A percentile compares a stretch with the other conserved stretches of the same genome.
Conservation (phyloP, 1,140 invertebrate species). For the Paraescarpia echinospica region DNA sequence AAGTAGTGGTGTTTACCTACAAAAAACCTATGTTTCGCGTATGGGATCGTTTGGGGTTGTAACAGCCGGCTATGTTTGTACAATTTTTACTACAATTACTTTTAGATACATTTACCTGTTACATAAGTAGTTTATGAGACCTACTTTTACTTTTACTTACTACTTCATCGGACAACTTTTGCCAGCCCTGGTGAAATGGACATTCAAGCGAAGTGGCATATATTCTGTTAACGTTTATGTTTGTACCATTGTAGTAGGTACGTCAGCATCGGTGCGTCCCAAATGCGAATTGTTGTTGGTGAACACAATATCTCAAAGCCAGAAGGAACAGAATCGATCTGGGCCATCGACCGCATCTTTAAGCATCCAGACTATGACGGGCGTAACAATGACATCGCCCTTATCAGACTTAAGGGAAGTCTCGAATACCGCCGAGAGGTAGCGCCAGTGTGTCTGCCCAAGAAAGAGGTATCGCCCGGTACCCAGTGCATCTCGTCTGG, state of each 20-base stretch:
- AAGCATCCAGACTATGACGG: neutral
- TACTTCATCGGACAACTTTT: too few species aligned
- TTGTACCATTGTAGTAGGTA: neutral
- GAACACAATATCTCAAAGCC: neutral
- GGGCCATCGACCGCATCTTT: neutral
- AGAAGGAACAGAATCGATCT: neutral
- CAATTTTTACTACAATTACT: too few species aligned
- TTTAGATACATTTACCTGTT: too few species aligned
- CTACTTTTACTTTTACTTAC: too few species aligned
- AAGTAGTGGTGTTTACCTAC: too few species aligned
- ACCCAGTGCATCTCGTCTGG: neutral
- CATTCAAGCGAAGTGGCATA: too few species aligned
- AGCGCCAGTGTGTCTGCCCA: neutral
- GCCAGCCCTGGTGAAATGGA: too few species aligned
- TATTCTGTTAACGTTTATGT: neutral
- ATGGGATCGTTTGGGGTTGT: too few species aligned
- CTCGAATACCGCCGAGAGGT: neutral
- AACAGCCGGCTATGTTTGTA: too few species aligned
- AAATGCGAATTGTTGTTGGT: neutral
- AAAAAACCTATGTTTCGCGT: too few species aligned
- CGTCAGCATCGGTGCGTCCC: neutral
- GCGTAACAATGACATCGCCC: neutral
- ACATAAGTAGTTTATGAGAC: too few species aligned
- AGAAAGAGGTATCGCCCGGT: neutral
- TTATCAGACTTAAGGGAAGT: neutral